Evolutionary conservation across 1,140 invertebrate species (phyloP), one percentile per base, ranked within the genome.

Genomic region (Rhagoletis pomonella): DNA sequence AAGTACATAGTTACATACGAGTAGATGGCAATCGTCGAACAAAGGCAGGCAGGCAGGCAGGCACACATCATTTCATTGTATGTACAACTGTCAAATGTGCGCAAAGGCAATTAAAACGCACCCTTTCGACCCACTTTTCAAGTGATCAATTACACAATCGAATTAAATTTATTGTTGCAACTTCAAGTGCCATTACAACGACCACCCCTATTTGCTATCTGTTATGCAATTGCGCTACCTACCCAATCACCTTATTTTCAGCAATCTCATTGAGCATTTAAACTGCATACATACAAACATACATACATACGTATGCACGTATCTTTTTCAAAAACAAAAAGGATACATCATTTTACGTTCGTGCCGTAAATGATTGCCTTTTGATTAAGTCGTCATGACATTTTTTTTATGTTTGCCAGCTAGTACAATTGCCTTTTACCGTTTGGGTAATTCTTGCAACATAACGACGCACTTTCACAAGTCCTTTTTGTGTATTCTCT

Each of bases 121-220:
- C 73, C 73, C 73, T n/a, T 81, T 81, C 73, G 73, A 58, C 17
- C 73, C 73, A 81, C 42, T 19, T 81, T 81, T 55, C 47, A 58
- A 81, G 73, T 81, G 73, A 81, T 81, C 73, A 81, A 81, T 81
- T 81, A 81, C 73, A 81, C 73, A 81, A 81, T 81, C 50, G 73
- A 81, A 81, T 81, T 81, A 58, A 67, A 58, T 81, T 81, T 81
- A 81, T 81, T 81, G n/a, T n/a, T 1, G 73, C 9, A 10, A 81
- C 44, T 55, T 14, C 60, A 62, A 62, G n/a, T 62, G 60, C 9
- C 17, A 4, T 81, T 55, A 42, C 73, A 10, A 44, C 17, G 12
- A 17, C 73, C 10, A 81, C 47, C 73, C 73, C 17, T 81, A 81
- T 19, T 81, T 81, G 47, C 19, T 73, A n/a, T 81, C 29, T 55